These are phyloP conservation scores for Gortyna flavago DNA, from an alignment of 2,888 invertebrate genomes.

Conservation along the genomic window DNA sequence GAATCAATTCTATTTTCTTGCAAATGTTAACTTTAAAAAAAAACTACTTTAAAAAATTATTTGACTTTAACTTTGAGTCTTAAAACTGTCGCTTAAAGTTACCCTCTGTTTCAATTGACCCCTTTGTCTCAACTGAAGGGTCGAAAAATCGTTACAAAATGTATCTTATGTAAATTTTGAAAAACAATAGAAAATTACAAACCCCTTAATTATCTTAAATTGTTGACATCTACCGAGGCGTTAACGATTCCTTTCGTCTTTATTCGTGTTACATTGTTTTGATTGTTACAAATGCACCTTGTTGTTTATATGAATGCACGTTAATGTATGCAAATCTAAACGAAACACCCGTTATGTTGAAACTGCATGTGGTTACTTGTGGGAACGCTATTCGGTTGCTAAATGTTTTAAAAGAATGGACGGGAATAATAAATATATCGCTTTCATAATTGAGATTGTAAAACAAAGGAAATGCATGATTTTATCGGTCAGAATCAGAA, in stretches of 20 bases:
- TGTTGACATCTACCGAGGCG: constrained; percentile 78
- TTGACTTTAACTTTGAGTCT: background rate
- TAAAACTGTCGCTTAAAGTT: constrained; percentile 11
- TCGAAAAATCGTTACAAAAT: constrained; percentile 61
- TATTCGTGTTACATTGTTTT: constrained; percentile 75
- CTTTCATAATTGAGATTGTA: constrained; percentile 2
- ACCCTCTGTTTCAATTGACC: constrained; percentile 18
- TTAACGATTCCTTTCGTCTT: constrained; percentile 73
- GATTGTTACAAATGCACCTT: constrained; percentile 79
- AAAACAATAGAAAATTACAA: constrained; percentile 69
- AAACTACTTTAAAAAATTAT: background rate
- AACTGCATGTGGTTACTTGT: constrained; percentile 71
- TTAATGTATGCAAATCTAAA: constrained; percentile 80
- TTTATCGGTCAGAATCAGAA: constrained; percentile 34
- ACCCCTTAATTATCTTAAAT: constrained; percentile 75
- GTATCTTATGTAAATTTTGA: constrained; percentile 69
- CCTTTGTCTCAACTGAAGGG: constrained; percentile 56
- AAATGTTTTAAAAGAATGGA: constrained; percentile 52
- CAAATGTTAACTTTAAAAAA: too few relatives aligned
- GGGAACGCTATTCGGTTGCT: constrained; percentile 74
- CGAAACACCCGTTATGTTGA: constrained; percentile 70
- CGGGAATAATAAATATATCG: constrained; percentile 18
- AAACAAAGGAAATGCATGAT: background rate
- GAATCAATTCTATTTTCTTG: too few relatives aligned
- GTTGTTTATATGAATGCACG: constrained; percentile 62